Percentiles rank a stretch among this genome's conserved stretches.
Conservation (phyloP, 2,113 vertebrate species). For the Rhodinocichla rosea region DNA sequence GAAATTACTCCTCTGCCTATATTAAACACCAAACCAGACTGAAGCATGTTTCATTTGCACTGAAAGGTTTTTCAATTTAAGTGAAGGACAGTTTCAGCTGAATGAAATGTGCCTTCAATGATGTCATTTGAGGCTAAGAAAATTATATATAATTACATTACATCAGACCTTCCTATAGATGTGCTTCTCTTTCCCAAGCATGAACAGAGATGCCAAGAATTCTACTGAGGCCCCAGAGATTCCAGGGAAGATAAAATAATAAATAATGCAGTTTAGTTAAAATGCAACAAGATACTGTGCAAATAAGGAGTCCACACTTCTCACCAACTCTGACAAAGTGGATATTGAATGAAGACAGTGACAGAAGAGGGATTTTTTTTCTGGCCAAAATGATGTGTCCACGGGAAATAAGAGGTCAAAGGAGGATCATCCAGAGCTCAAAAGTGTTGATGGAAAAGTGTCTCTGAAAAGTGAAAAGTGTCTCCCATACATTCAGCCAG, state of each 20-base stretch:
- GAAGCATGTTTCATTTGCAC: background rate
- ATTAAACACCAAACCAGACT: slow-evolving; percentile 8
- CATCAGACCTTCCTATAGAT: background rate
- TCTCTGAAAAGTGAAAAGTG: background rate
- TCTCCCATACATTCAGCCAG: background rate
- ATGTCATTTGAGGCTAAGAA: background rate
- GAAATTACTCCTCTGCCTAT: background rate
- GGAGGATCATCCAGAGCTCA: background rate
- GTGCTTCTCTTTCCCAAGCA: background rate
- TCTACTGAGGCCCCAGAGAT: background rate
- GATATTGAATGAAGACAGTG: background rate
- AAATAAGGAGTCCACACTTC: background rate
- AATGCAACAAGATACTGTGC: background rate
- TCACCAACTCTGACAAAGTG: background rate
- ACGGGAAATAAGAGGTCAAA: background rate
- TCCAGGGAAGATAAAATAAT: background rate
- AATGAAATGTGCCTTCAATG: background rate
- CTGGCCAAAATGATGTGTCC: background rate
- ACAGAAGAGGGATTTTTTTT: background rate
- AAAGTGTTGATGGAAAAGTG: background rate
- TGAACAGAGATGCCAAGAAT: background rate
- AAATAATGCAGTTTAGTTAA: background rate
- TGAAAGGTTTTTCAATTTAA: background rate
- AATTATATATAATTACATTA: background rate
- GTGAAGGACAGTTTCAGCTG: background rate